Conservation (phyloP, 2,888 invertebrate genomes). For the Oscheius sp. region DNA sequence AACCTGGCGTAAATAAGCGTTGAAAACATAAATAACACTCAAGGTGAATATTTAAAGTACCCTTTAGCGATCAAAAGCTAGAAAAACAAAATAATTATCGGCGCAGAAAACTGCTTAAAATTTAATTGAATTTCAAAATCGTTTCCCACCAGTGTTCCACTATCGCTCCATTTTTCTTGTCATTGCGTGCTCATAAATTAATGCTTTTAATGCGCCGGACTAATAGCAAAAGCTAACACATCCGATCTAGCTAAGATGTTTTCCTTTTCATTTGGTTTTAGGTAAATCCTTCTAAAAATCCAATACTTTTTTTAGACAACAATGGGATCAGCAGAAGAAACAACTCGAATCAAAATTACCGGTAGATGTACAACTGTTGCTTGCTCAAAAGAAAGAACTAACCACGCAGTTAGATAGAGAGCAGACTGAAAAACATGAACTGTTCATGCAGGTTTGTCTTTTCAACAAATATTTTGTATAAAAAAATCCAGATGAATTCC, state of each 20-base stretch:
- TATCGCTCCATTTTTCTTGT: neutral
- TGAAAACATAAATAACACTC: too few species aligned
- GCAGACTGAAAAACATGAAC: slow-evolving; percentile 66
- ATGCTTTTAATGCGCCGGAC: slow-evolving; percentile 12
- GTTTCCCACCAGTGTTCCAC: too few species aligned
- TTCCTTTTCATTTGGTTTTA: slow-evolving; percentile 6
- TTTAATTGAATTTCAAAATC: neutral
- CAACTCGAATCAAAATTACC: slow-evolving; percentile 57
- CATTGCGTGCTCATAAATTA: slow-evolving; percentile 16
- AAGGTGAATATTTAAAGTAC: too few species aligned
- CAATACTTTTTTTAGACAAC: slow-evolving; percentile 34
- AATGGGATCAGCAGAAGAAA: slow-evolving; percentile 47
- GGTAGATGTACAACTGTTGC: slow-evolving; percentile 58
- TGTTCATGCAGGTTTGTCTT: slow-evolving; percentile 65
- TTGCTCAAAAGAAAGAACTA: slow-evolving; percentile 63
- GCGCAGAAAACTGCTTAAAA: neutral
- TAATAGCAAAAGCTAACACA: neutral
- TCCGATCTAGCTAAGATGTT: slow-evolving; percentile 1
- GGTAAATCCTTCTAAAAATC: neutral
- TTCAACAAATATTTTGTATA: too few species aligned
- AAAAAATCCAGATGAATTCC: slow-evolving; percentile 57
- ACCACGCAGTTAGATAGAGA: slow-evolving; percentile 65
- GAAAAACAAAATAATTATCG: neutral
- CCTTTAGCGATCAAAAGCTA: too few species aligned
- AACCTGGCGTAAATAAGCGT: too few species aligned